Conservation (phyloP, 2,797 vertebrate species). For the Gallinago nigripennis region DNA sequence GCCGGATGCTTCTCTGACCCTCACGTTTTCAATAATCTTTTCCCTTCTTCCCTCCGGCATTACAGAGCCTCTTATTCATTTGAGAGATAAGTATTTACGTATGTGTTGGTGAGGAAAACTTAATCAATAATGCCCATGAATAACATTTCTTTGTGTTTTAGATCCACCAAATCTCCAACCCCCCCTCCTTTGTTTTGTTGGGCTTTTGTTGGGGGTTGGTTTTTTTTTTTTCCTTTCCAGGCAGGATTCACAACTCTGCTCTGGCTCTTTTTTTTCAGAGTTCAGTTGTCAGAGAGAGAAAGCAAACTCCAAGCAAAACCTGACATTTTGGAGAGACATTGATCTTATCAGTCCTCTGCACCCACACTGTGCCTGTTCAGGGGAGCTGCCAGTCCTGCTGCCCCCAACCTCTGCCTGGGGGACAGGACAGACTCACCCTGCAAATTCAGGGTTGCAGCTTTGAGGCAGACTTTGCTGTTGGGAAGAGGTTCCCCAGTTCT, state of each 20-base stretch:
- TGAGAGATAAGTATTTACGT: constrained; percentile 46
- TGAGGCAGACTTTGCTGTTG: neutral
- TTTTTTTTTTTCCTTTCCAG: neutral
- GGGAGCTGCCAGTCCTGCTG: neutral
- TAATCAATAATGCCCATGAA: constrained; percentile 50
- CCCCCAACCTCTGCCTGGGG: neutral
- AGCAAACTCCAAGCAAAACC: neutral
- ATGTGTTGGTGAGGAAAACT: constrained; percentile 22
- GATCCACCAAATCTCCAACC: neutral
- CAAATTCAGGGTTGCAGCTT: neutral
- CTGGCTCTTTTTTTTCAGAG: neutral
- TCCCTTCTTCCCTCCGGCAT: constrained; percentile 22
- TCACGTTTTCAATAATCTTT: constrained; percentile 58
- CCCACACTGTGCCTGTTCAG: no score
- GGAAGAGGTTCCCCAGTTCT: neutral
- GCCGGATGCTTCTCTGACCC: constrained; percentile 55
- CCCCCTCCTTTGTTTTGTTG: neutral
- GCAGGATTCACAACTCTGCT: neutral
- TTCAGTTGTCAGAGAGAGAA: neutral
- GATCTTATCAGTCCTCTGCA: neutral
- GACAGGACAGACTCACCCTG: neutral
- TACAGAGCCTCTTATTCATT: constrained; percentile 31
- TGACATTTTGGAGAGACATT: neutral
- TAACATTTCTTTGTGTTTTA: constrained; percentile 37
- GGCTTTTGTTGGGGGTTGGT: neutral